These are phyloP conservation scores for Epicampocera succincta DNA, from an alignment of 2,888 invertebrate genomes.

Conservation along the genomic window DNA sequence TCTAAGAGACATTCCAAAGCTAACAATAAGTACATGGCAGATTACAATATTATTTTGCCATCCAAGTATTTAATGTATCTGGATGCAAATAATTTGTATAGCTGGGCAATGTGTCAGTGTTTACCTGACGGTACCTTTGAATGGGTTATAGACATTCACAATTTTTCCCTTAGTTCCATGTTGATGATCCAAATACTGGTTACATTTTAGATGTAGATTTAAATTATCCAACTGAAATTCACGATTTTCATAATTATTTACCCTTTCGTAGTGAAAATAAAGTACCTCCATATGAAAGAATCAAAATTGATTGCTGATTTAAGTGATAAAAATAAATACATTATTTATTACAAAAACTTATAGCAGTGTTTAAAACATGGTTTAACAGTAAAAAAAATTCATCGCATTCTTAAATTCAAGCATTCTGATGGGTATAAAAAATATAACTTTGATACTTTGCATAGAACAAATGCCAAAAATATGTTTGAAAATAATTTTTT, in stretches of 20 bases:
- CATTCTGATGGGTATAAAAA: constrained; percentile 74
- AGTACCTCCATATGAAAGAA: too few relatives aligned
- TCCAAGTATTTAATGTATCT: too few relatives aligned
- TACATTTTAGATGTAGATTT: constrained; percentile 26
- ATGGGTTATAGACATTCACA: neutral
- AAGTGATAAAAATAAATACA: constrained; percentile 67
- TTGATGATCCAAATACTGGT: neutral
- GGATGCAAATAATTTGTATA: too few relatives aligned
- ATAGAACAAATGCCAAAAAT: neutral
- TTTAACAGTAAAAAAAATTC: constrained; percentile 71
- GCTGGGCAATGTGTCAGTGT: constrained; percentile 18
- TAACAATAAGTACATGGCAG: constrained; percentile 7
- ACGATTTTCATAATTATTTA: too few relatives aligned
- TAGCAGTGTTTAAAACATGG: constrained; percentile 74
- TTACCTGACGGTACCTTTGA: neutral
- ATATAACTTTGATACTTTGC: constrained; percentile 15
- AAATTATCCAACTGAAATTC: neutral
- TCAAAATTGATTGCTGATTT: neutral
- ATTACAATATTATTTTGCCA: too few relatives aligned
- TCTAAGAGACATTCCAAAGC: too few relatives aligned
- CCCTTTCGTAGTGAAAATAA: too few relatives aligned
- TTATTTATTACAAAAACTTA: constrained; percentile 73
- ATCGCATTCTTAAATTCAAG: constrained; percentile 72
- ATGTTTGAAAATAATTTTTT: constrained; percentile 75
- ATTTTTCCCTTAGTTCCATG: neutral